Evolutionary conservation across 2,797 vertebrate genomes (phyloP).

Genomic region (Alectoris magna): DNA sequence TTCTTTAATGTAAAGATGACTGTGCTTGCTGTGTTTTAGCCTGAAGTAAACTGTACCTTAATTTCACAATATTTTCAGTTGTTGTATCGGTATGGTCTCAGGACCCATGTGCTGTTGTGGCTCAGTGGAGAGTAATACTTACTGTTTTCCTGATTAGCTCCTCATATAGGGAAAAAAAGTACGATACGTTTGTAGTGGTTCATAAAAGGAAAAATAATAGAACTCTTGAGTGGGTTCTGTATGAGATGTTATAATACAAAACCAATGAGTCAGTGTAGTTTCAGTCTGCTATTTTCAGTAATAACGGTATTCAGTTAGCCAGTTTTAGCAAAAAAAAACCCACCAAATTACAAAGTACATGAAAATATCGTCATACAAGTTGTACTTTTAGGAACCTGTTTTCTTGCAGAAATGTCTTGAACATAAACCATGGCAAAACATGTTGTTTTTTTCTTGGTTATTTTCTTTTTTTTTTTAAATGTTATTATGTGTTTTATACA

Average conservation of each 20-base stretch:
- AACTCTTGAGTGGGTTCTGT: background rate
- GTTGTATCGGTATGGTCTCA: slow-evolving; percentile 1
- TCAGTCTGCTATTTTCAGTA: slow-evolving; percentile 53
- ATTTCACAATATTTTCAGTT: slow-evolving; percentile 34
- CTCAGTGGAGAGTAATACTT: background rate
- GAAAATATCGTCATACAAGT: slow-evolving; percentile 16
- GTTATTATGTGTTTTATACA: background rate
- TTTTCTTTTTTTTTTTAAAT: background rate
- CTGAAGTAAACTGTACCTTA: slow-evolving; percentile 50
- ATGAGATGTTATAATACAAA: slow-evolving; percentile 25
- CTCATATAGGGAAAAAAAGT: background rate
- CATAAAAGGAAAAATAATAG: slow-evolving; percentile 21
- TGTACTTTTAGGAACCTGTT: slow-evolving; percentile 47
- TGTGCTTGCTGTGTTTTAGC: slow-evolving; percentile 18
- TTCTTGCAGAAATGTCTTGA: background rate
- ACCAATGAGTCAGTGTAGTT: slow-evolving; percentile 17
- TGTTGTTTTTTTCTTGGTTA: background rate
- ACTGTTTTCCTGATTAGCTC: background rate
- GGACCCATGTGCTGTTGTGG: slow-evolving; percentile 31
- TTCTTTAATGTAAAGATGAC: background rate
- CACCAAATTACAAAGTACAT: slow-evolving; percentile 59
- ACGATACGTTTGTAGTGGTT: background rate
- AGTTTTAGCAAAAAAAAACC: slow-evolving; percentile 61
- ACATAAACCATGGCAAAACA: background rate
- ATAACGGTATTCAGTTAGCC: slow-evolving; percentile 55